phyloP scores from a whole-genome alignment of 2,888 invertebrate species.

The Melanostoma scalare region DNA sequence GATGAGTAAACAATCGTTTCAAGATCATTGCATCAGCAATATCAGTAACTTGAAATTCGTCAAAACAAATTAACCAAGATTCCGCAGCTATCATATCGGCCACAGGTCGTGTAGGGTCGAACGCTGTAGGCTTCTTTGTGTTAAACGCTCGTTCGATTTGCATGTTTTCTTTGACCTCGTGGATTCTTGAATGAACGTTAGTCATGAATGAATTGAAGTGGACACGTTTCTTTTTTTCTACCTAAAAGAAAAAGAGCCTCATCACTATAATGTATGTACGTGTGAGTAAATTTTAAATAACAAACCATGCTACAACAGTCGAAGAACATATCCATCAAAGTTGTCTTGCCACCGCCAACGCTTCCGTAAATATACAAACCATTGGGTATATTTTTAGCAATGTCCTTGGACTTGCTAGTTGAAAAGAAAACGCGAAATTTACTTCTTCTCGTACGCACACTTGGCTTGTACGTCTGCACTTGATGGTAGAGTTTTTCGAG shows the following conservation, averaged over 20 bases:
- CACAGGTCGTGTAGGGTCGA: constrained; percentile 97
- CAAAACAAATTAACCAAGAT: constrained; percentile 97
- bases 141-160: constrained; percentile 82
- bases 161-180: constrained; percentile 88
- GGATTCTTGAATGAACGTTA: constrained; percentile 95
- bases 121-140: constrained; percentile 84
- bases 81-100: constrained; percentile 92
- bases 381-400: constrained; percentile 84
- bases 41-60: constrained; percentile 98
- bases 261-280: constrained; percentile 11
- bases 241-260: constrained; percentile 82
- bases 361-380: constrained; percentile 95
- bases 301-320: constrained; percentile 86
- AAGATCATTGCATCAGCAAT: constrained; percentile 99
- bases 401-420: constrained; percentile 74
- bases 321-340: constrained; percentile 99
- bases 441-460: constrained; percentile 73
- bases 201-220: constrained; percentile 99
- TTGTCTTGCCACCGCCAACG: constrained; percentile 98
- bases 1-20: constrained; percentile 95
- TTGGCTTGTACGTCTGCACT: constrained; percentile 80
- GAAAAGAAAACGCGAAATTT: constrained; percentile 63
- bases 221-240: constrained; percentile 89
- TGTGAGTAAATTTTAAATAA: constrained; percentile 4
- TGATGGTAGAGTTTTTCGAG: constrained; percentile 86